Conservation (phyloP, 2,888 invertebrate genomes). For the Acanthococcus lagerstroemiae region DNA sequence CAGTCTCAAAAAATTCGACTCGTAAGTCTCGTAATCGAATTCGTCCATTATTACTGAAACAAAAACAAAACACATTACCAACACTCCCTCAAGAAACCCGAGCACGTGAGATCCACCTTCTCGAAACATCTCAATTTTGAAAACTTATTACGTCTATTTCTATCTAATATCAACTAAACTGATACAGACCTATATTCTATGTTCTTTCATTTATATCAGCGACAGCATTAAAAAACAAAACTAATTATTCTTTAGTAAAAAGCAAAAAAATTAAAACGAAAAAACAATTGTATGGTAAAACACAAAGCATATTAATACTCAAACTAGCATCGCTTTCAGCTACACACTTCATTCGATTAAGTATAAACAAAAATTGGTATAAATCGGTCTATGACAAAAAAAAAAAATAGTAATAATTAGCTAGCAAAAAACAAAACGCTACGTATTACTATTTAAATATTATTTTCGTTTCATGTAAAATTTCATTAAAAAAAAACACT, state of each 20-base stretch:
- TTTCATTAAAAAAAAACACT: too few species aligned
- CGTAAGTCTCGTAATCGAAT: slow-evolving; percentile 21
- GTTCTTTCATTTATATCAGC: not conserved
- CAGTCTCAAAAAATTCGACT: slow-evolving; percentile 26
- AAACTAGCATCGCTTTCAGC: slow-evolving; percentile 26
- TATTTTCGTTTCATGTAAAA: too few species aligned
- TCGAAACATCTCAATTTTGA: not conserved
- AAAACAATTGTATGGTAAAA: slow-evolving; percentile 11
- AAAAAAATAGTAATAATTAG: slow-evolving; percentile 1
- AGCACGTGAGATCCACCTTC: too few species aligned
- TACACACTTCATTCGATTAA: slow-evolving; percentile 6
- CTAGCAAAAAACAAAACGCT: not conserved
- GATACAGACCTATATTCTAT: not conserved
- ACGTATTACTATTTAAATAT: not conserved
- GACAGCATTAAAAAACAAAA: not conserved
- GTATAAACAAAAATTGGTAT: not conserved
- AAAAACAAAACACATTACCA: slow-evolving; percentile 14
- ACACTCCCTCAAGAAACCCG: not conserved
- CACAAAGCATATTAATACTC: slow-evolving; percentile 27
- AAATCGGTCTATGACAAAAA: not conserved
- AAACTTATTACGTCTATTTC: not conserved
- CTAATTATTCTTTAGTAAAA: too few species aligned
- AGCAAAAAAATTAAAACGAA: slow-evolving; percentile 10
- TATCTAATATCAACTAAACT: not conserved
- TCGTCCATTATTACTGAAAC: slow-evolving; percentile 24